Evolutionary conservation across 1,140 invertebrate species (phyloP), one percentile per base, ranked within the genome.

Genomic region (Halotydeus destructor): DNA sequence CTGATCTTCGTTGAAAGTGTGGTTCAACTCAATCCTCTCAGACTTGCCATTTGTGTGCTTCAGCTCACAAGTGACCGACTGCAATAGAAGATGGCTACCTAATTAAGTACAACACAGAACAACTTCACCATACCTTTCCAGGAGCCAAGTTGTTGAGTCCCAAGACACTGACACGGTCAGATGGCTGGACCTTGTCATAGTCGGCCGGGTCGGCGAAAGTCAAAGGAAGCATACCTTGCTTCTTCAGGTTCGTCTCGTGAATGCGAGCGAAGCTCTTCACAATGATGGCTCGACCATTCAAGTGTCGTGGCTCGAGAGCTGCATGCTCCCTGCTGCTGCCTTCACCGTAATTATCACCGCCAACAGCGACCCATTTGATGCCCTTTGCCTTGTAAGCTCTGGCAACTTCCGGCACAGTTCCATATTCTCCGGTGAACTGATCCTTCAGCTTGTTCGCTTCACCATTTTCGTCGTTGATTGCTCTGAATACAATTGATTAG

Each of bases 211-310:
- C 76, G 14, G 78, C 71, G 60, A 99, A 99, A 1, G 93, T 99
- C 31, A 99, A 62, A 1, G 94, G 93, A 41, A 99, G 66, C 55
- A 99, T 59, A 48, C 94, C 94, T 59, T 99, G 94, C 59, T 99
- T 99, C 66, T 99, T 99, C 52, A 99, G 61, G 63, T 99, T 99
- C 0, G 94, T 99, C 66, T 99, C 69, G 64, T 99, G 94, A 58
- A 99, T 99, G 58, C 94, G 75, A 36, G 94, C 94, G 64, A 99
- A 99, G 41, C 84, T 91, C 64, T 98, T 98, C 24, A 96, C 88
- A 58, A 99, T 99, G 54, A 99, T 96, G 30, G 91, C 94, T 26
- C 86, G 68, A 4, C 88, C 94, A 45, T 74, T 74, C 19, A 76
- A 59, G 63, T 76, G 74, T 45, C 74, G 59, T 1, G 94, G 94